Percentiles rank a stretch among this genome's conserved stretches.
Evolutionary conservation across 2,888 invertebrate genomes (phyloP).

Genomic region (Drosophila diplacantha): DNA sequence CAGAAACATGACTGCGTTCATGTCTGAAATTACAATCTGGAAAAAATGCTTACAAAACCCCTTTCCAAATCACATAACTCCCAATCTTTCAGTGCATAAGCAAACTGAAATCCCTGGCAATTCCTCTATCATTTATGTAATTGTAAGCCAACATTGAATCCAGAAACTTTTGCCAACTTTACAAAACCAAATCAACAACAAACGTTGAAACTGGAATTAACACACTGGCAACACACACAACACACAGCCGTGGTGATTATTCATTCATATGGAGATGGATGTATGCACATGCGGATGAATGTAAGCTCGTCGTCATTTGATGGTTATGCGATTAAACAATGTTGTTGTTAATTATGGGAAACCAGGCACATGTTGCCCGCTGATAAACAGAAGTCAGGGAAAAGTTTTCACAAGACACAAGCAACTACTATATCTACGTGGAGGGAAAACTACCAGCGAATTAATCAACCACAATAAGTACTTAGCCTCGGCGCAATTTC

Average conservation of each 20-base stretch:
- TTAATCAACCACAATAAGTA: constrained; percentile 46
- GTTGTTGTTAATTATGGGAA: constrained; percentile 64
- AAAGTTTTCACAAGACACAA: constrained; percentile 45
- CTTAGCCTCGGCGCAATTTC: constrained; percentile 35
- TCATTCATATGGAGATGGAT: constrained; percentile 11
- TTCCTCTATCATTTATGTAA: constrained; percentile 14
- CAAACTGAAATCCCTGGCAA: constrained; percentile 8
- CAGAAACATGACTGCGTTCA: neutral
- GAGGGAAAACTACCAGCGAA: constrained; percentile 10
- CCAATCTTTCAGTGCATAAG: constrained; percentile 21
- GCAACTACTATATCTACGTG: neutral
- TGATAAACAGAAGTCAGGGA: constrained; percentile 36
- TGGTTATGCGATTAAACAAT: constrained; percentile 55
- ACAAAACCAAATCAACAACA: constrained; percentile 23
- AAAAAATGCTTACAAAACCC: neutral
- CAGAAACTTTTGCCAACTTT: constrained; percentile 52
- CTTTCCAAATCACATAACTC: neutral
- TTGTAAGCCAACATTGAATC: constrained; percentile 29
- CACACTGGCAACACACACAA: constrained; percentile 2
- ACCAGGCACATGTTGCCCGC: constrained; percentile 42
- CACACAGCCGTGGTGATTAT: constrained; percentile 18
- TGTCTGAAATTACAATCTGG: neutral
- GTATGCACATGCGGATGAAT: constrained; percentile 19
- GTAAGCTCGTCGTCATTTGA: constrained; percentile 29
- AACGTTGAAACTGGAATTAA: constrained; percentile 2